These are phyloP conservation scores for Amazona ochrocephala DNA, from an alignment of 2,797 vertebrate genomes.

Conservation along the genomic window DNA sequence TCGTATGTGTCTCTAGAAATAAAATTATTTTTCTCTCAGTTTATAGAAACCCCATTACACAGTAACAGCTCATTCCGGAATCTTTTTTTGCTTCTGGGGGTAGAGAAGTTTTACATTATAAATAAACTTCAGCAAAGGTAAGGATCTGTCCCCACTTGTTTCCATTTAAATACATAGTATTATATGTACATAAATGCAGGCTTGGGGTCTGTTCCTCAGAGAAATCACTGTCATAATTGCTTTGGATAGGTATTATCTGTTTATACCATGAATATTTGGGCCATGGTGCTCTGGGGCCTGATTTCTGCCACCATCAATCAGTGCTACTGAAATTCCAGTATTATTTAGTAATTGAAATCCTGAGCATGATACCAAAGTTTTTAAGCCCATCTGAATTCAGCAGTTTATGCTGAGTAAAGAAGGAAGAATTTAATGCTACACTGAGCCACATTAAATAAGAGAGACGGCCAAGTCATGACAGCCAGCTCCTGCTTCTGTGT, in stretches of 20 bases:
- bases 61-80: not conserved
- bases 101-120: not conserved
- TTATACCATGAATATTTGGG: constrained; percentile 9
- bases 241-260: constrained; percentile 9
- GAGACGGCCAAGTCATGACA: not conserved
- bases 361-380: not conserved
- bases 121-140: not conserved
- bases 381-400: not conserved
- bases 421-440: not conserved
- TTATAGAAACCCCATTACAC: not conserved
- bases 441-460: not conserved
- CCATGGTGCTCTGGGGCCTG: not conserved
- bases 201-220: not conserved
- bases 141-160: not conserved
- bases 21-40: not conserved
- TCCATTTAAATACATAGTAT: not conserved
- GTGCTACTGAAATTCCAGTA: not conserved
- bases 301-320: not conserved
- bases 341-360: constrained; percentile 21
- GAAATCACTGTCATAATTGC: constrained; percentile 1
- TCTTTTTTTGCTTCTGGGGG: not conserved
- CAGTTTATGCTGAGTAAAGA: constrained; percentile 1
- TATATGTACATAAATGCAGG: not conserved
- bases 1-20: constrained; percentile 2
- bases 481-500: not conserved